A percentile compares a stretch with the other conserved stretches of the same genome.
Evolutionary conservation across 1,140 invertebrate species (phyloP).

Genomic region (Brachystomella parvula): DNA sequence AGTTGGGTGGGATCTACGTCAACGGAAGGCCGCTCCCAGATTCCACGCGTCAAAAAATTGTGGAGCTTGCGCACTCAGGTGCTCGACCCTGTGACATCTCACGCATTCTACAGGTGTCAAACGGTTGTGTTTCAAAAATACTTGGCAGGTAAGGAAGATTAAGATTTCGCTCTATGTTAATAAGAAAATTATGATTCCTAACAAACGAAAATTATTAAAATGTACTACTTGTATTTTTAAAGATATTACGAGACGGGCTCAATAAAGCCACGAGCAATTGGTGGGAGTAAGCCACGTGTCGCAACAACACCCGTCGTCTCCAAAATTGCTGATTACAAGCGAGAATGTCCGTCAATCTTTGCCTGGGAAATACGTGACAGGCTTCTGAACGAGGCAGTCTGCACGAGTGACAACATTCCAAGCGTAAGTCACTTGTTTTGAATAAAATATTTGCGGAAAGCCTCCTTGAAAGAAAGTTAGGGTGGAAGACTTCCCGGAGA

Average conservation of each 20-base stretch:
- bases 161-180: too few relatives aligned
- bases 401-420: conserved; percentile 98
- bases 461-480: too few relatives aligned
- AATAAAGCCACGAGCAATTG: conserved; percentile 88
- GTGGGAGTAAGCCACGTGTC: conserved; percentile 90
- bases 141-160: conserved; percentile 72
- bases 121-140: conserved; percentile 92
- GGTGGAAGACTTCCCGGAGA: too few relatives aligned
- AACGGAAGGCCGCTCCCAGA: conserved; percentile 95
- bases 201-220: too few relatives aligned
- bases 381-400: conserved; percentile 89
- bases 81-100: conserved; percentile 97
- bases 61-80: conserved; percentile 92
- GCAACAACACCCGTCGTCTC: conserved; percentile 87
- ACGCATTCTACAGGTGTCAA: conserved; percentile 89
- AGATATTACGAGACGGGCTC: conserved; percentile 98
- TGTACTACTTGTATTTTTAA: too few relatives aligned
- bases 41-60: conserved; percentile 93
- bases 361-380: conserved; percentile 96
- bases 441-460: too few relatives aligned
- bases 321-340: conserved; percentile 91
- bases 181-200: too few relatives aligned
- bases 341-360: conserved; percentile 95
- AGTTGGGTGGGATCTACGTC: conserved; percentile 95
- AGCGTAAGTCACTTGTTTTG: conserved; percentile 92